Percentiles rank a stretch among this genome's conserved stretches.
Evolutionary conservation across 2,888 invertebrate genomes (phyloP).

Genomic region (Cephus pygmeus): DNA sequence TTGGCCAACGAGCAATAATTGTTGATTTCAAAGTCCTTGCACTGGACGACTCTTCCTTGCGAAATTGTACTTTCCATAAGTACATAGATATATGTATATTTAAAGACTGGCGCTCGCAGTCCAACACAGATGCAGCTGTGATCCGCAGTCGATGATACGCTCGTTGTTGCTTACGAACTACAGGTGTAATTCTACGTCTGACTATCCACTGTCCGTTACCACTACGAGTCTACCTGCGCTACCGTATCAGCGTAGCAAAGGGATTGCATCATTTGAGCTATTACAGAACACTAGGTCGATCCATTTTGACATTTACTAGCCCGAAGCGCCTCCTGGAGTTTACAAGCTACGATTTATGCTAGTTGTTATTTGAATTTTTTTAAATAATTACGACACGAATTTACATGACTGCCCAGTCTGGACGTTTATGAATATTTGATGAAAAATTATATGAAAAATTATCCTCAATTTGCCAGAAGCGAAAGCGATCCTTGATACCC

Average conservation of each 20-base stretch:
- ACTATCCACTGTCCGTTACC: not conserved
- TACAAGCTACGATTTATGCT: not conserved
- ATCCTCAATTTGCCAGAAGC: not conserved
- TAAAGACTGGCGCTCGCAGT: not conserved
- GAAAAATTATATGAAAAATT: too few relatives aligned
- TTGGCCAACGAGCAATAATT: not conserved
- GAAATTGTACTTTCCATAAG: slow-evolving; percentile 30
- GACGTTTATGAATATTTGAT: not conserved
- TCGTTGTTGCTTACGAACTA: not conserved
- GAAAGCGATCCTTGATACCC: not conserved
- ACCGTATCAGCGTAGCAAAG: not conserved
- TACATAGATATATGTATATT: not conserved
- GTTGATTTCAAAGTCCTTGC: slow-evolving; percentile 38
- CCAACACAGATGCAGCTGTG: not conserved
- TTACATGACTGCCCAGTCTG: not conserved
- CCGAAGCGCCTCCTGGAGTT: not conserved
- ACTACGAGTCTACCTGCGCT: not conserved
- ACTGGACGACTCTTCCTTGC: slow-evolving; percentile 45
- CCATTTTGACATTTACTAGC: not conserved
- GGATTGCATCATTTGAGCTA: not conserved
- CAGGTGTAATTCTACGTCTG: not conserved
- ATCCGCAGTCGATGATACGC: not conserved
- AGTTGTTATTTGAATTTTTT: not conserved
- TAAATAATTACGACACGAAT: not conserved
- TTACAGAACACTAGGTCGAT: not conserved